Evolutionary conservation across 2,797 vertebrate genomes (phyloP), one percentile per base, ranked within the genome.

Genomic region (Spinus pinus): DNA sequence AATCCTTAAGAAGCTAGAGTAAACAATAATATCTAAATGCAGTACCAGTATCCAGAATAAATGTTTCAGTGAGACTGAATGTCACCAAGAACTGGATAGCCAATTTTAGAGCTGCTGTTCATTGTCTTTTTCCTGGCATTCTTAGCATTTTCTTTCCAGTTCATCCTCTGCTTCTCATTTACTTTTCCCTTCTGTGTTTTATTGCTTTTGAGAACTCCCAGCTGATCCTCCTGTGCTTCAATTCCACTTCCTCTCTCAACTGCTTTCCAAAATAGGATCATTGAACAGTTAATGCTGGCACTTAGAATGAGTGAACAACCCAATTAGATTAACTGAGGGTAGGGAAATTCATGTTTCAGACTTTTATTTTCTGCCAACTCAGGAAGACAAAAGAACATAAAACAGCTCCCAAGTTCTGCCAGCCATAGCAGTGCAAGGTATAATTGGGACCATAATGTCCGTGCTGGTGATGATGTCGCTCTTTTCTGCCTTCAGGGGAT

Each of bases 171-270:
- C 86, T 94, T 94, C 90, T 94, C 85, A 88, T 95, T 96, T 95
- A 88, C 69, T 91, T 94, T 91, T 78, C 86, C 80, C 33, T 78
- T 77, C 80, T 88, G 87, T 81, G 54, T 96, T 93, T 89, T 95
- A 93, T 92, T 92, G 91, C 93, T 91, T 94, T 94, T 92, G 84
- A 92, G 71, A 95, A 85, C 67, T 94, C 91, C 89, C 94, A 94
- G 81, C 51, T 94, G 94, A 94, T 96, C 83, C 86, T 93, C 75
- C 75, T 93, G 87, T 83, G 65, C 85, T 94, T 77, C 31, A 39
- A 69, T 89, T 93, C 56, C 61, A 85, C 86, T 94, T 93, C 50
- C 71, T 88, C 65, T 96, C 81, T 51, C 91, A 93, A 83, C 81
- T 74, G 61, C 87, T 39, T 94, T 96, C 65, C 50, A 86, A 88